phyloP scores from a whole-genome alignment of 2,113 vertebrate species.

The Gracilinanus agilis region DNA sequence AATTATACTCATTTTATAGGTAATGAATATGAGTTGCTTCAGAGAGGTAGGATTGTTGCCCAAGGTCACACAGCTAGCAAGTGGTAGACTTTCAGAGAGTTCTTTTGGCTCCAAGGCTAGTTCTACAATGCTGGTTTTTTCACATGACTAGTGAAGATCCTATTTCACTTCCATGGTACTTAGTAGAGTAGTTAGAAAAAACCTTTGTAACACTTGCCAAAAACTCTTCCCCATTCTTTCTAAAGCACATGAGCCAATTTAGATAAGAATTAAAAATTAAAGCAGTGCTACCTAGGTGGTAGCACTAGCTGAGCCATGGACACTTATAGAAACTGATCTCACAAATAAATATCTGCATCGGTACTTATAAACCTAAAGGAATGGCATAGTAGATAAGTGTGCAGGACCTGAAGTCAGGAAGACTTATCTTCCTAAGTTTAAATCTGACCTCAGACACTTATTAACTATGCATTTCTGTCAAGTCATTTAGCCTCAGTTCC shows the following conservation, averaged over 20 bases:
- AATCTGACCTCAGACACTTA: neutral
- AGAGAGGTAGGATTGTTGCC: neutral
- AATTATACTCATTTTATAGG: neutral
- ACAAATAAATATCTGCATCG: neutral
- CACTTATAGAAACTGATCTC: neutral
- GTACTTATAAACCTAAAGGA: neutral
- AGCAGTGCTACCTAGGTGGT: neutral
- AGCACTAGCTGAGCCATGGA: neutral
- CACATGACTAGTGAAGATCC: constrained; percentile 14
- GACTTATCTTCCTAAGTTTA: neutral
- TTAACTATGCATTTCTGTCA: neutral
- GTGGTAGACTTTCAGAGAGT: neutral
- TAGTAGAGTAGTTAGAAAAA: constrained; percentile 24
- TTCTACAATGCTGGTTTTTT: neutral
- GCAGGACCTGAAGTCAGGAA: neutral
- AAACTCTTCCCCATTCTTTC: constrained; percentile 7
- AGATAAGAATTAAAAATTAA: neutral
- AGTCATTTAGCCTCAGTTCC: neutral
- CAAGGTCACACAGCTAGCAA: neutral
- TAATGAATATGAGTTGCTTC: neutral
- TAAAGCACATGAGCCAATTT: neutral
- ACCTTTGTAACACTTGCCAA: neutral
- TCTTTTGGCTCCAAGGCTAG: neutral
- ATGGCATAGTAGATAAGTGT: neutral
- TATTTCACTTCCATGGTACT: constrained; percentile 28